phyloP scores from a whole-genome alignment of 2,113 vertebrate species.

The Podarcis muralis region DNA sequence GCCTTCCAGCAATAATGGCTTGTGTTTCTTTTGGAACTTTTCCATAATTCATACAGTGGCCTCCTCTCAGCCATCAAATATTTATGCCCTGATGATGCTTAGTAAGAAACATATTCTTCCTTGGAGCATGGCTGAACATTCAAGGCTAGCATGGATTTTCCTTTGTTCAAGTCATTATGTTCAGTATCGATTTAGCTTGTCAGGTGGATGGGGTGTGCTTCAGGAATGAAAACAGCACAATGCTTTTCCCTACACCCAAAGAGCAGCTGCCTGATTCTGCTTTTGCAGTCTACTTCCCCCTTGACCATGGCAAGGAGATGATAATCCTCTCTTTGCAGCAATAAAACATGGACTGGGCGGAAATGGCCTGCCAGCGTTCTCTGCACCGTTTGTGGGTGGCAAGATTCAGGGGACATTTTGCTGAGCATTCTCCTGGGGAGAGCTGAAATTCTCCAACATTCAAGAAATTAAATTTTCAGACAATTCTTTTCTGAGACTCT shows the following conservation, averaged over 20 bases:
- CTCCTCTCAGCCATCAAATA: slow-evolving; percentile 65
- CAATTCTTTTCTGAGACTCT: too few relatives aligned
- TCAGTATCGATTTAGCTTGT: background rate
- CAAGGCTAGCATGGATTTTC: slow-evolving; percentile 49
- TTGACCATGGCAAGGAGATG: too few relatives aligned
- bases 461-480: background rate
- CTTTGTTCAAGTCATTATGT: slow-evolving; percentile 48
- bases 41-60: slow-evolving; percentile 70
- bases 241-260: too few relatives aligned
- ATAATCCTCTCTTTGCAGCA: background rate
- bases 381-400: background rate
- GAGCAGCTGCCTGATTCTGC: background rate
- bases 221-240: background rate
- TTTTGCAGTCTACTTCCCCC: background rate
- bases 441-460: background rate
- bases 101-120: slow-evolving; percentile 60
- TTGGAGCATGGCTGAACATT: slow-evolving; percentile 37
- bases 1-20: background rate
- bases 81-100: slow-evolving; percentile 61
- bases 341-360: background rate
- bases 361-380: background rate
- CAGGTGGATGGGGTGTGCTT: background rate
- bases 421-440: background rate
- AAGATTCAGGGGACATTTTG: background rate
- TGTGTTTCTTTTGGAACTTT: slow-evolving; percentile 36